These are phyloP conservation scores for Melieria picta DNA, from an alignment of 2,888 invertebrate genomes.

Conservation along the genomic window DNA sequence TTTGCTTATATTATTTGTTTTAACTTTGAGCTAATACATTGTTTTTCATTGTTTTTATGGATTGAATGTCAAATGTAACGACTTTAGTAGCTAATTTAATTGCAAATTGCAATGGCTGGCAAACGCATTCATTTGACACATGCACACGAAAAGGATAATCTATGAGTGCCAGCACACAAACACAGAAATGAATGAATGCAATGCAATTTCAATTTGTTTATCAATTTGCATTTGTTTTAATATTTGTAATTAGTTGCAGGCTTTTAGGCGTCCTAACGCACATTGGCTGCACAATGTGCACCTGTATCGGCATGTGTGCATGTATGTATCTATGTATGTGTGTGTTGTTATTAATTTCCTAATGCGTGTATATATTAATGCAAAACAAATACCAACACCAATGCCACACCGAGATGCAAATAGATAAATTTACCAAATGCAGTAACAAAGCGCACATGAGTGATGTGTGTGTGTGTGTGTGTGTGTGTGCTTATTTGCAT, in stretches of 20 bases:
- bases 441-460: conserved; percentile 1
- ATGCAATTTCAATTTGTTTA: conserved; percentile 33
- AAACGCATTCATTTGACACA: too few relatives aligned
- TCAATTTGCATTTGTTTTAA: conserved; percentile 34
- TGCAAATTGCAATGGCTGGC: too few relatives aligned
- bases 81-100: too few relatives aligned
- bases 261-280: conserved; percentile 22
- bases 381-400: conserved; percentile 16
- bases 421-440: not conserved
- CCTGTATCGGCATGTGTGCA: conserved; percentile 1
- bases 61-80: too few relatives aligned
- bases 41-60: too few relatives aligned
- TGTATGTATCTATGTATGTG: conserved; percentile 12
- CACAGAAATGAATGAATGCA: not conserved
- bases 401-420: conserved; percentile 1
- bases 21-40: too few relatives aligned
- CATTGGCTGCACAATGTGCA: conserved; percentile 22
- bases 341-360: conserved; percentile 32
- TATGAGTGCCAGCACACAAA: too few relatives aligned
- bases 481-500: conserved; percentile 18
- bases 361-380: conserved; percentile 27
- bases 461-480: not conserved
- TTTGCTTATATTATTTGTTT: too few relatives aligned
- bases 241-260: conserved; percentile 32
- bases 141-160: too few relatives aligned